Conservation (phyloP, 2,113 vertebrate species). For the Emberiza fucata region DNA sequence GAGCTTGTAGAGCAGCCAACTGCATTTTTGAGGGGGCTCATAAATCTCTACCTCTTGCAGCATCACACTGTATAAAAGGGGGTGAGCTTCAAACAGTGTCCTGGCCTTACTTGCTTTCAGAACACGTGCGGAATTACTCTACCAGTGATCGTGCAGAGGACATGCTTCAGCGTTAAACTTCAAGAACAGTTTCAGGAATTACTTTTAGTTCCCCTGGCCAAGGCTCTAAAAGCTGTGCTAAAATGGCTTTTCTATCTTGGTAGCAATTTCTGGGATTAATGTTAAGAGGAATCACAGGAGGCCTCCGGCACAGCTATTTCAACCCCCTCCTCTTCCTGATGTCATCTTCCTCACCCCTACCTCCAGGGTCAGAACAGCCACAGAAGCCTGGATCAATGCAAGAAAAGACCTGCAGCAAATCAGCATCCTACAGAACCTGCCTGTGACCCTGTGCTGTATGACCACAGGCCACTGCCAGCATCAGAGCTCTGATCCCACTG, state of each 20-base stretch:
- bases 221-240: neutral
- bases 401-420: neutral
- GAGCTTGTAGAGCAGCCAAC: rapidly evolving
- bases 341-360: neutral
- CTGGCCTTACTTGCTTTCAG: neutral
- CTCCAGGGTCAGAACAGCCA: neutral
- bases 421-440: neutral
- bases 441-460: rapidly evolving
- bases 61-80: neutral
- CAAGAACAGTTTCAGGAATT: neutral
- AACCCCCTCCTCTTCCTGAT: neutral
- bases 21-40: neutral
- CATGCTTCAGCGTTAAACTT: neutral
- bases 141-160: neutral
- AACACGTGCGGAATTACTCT: neutral
- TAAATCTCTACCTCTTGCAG: neutral
- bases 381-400: neutral
- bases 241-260: neutral
- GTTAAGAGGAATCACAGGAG: neutral
- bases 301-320: neutral
- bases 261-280: neutral
- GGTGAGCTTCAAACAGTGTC: neutral
- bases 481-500: neutral
- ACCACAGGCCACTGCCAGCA: neutral
- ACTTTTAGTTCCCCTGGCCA: neutral